These are phyloP conservation scores for Cheilosia vulpina DNA, from an alignment of 2,888 invertebrate genomes.

Conservation along the genomic window DNA sequence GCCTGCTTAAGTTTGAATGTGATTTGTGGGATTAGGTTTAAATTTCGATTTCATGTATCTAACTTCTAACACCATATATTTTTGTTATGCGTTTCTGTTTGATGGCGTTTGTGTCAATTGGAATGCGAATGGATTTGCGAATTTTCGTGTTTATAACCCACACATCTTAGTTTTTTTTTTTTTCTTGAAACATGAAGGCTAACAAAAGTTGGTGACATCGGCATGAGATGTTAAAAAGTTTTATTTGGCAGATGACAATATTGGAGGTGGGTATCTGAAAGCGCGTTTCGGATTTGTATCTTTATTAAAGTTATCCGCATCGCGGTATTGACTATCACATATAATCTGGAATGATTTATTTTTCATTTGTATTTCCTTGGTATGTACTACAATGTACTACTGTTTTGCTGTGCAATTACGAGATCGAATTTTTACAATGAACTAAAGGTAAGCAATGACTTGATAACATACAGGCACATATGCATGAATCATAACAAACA, in stretches of 20 bases:
- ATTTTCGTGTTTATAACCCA: conserved; percentile 58
- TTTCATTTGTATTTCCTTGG: no score
- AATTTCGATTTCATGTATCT: conserved; percentile 46
- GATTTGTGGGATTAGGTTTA: conserved; percentile 66
- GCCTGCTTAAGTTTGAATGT: conserved; percentile 54
- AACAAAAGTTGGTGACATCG: conserved; percentile 63
- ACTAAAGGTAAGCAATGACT: no score
- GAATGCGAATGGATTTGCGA: conserved; percentile 37
- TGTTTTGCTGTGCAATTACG: no score
- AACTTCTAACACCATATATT: conserved; percentile 49
- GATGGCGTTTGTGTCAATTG: conserved; percentile 65
- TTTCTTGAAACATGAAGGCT: conserved; percentile 59
- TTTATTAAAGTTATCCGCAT: neutral
- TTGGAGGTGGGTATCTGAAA: neutral
- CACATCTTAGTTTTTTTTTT: conserved; percentile 12
- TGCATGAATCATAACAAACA: no score
- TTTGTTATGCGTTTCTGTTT: conserved; percentile 31
- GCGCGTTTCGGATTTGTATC: neutral
- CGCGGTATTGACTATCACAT: no score
- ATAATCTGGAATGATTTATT: no score
- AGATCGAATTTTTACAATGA: no score
- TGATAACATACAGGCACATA: no score
- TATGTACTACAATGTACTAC: no score
- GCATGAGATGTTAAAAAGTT: conserved; percentile 31
- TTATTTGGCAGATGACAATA: conserved; percentile 1